Evolutionary conservation across 2,113 vertebrate genomes (phyloP).

Genomic region (Mionectes macconnelli): DNA sequence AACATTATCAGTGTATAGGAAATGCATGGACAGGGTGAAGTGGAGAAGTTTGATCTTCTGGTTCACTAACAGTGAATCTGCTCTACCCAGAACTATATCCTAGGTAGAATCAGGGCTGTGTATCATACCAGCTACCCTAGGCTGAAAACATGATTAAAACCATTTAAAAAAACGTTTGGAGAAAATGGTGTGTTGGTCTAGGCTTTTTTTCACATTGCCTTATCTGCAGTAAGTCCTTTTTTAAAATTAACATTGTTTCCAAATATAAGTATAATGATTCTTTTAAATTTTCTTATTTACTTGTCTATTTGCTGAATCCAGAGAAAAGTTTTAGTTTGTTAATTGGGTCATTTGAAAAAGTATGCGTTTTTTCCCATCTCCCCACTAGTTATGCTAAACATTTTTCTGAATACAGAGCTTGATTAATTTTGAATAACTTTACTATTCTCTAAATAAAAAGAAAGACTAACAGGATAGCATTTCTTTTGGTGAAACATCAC

Average conservation of each 20-base stretch:
- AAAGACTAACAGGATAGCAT: neutral
- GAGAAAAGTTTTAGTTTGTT: neutral
- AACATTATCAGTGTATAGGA: neutral
- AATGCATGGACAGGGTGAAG: neutral
- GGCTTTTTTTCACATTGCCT: neutral
- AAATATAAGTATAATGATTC: neutral
- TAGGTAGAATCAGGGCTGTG: neutral
- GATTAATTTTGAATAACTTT: neutral
- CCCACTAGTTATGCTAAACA: neutral
- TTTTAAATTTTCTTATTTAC: neutral
- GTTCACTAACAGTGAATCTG: neutral
- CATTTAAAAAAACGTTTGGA: neutral
- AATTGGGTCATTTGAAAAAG: neutral
- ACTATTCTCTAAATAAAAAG: neutral
- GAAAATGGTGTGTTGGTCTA: neutral
- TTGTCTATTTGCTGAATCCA: neutral
- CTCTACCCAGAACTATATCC: neutral
- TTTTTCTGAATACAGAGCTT: neutral
- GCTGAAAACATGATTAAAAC: neutral
- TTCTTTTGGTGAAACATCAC: neutral
- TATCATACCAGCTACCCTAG: neutral
- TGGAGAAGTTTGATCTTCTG: neutral
- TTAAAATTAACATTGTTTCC: neutral
- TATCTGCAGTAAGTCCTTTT: neutral
- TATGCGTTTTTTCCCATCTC: neutral